These are phyloP conservation scores for Phasianus colchicus DNA, from an alignment of 2,113 vertebrate species.

Conservation along the genomic window DNA sequence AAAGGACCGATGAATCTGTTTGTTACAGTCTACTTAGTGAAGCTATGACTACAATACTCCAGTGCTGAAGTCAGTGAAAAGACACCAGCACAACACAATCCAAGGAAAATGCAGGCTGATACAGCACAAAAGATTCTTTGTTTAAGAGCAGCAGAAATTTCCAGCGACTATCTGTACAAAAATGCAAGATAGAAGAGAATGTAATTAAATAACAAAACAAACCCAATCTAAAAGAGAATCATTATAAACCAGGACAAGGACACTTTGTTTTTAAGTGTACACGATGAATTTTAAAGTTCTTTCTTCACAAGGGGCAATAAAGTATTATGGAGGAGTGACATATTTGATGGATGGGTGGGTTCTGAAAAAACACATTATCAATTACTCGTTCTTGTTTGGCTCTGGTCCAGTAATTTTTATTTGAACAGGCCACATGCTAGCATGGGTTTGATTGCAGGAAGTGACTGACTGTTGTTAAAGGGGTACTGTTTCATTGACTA, in stretches of 20 bases:
- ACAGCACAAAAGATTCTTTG: slow-evolving; percentile 76
- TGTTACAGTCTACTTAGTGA: slow-evolving; percentile 74
- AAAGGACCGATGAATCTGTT: slow-evolving; percentile 75
- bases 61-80: slow-evolving; percentile 77
- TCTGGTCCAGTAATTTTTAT: slow-evolving; percentile 78
- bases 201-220: slow-evolving; percentile 80
- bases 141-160: slow-evolving; percentile 76
- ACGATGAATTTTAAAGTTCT: slow-evolving; percentile 79
- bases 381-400: slow-evolving; percentile 78
- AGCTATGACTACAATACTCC: slow-evolving; percentile 52
- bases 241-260: slow-evolving; percentile 73
- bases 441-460: slow-evolving; percentile 76
- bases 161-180: slow-evolving; percentile 72
- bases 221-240: slow-evolving; percentile 72
- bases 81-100: slow-evolving; percentile 68
- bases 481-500: slow-evolving; percentile 58
- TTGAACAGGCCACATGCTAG: slow-evolving; percentile 75
- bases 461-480: slow-evolving; percentile 66
- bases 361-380: slow-evolving; percentile 78
- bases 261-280: slow-evolving; percentile 76
- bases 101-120: slow-evolving; percentile 75
- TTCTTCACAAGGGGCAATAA: slow-evolving; percentile 77
- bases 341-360: slow-evolving; percentile 72
- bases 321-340: slow-evolving; percentile 75
- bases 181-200: slow-evolving; percentile 64